Evolutionary conservation across 2,888 invertebrate species (phyloP).

Genomic region (Biston stratarius): DNA sequence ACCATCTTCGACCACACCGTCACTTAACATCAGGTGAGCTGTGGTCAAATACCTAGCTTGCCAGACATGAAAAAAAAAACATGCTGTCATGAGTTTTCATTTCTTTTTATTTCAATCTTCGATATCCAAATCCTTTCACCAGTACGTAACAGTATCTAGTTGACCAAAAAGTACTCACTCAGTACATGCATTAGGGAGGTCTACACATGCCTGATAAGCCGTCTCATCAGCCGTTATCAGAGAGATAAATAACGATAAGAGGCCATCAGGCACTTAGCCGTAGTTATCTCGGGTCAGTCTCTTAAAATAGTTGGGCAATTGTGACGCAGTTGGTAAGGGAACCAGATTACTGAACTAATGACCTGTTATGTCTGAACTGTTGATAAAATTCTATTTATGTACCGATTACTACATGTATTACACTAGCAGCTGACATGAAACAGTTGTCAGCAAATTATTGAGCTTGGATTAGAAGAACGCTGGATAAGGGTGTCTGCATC

Average conservation of each 20-base stretch:
- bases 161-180: constrained; percentile 35
- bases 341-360: constrained; percentile 29
- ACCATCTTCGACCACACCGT: too few relatives aligned
- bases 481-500: too few relatives aligned
- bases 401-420: too few relatives aligned
- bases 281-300: constrained; percentile 69
- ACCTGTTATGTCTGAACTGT: constrained; percentile 20
- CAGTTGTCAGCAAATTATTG: too few relatives aligned
- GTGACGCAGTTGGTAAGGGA: constrained; percentile 48
- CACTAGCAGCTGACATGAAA: too few relatives aligned
- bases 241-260: constrained; percentile 69
- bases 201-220: constrained; percentile 61
- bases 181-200: constrained; percentile 49
- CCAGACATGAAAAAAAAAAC: too few relatives aligned
- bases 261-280: constrained; percentile 66
- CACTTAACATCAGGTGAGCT: too few relatives aligned
- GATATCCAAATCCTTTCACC: background rate
- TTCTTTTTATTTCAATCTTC: background rate
- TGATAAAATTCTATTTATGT: constrained; percentile 7
- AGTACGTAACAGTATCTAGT: background rate
- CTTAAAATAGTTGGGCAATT: constrained; percentile 70
- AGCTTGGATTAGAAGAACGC: too few relatives aligned
- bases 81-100: too few relatives aligned
- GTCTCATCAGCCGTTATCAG: constrained; percentile 67
- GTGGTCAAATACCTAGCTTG: too few relatives aligned